phyloP scores from a whole-genome alignment of 1,140 invertebrate genomes.

The Zelostemma sp. region DNA sequence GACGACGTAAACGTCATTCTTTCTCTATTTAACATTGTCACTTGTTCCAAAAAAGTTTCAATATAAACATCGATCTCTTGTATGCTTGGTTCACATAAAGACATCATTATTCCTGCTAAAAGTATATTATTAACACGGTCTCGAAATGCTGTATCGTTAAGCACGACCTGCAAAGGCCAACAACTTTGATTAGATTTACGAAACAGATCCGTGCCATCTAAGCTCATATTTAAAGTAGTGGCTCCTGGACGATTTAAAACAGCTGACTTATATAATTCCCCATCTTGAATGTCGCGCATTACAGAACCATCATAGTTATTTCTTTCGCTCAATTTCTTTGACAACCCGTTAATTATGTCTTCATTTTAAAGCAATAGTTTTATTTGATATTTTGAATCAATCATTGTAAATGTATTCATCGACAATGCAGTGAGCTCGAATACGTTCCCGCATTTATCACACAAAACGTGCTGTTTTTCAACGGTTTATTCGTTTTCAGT shows the following conservation, averaged over 20 bases:
- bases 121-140: constrained; percentile 2
- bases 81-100: constrained; percentile 5
- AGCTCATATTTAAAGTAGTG: neutral
- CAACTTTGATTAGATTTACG: constrained; percentile 14
- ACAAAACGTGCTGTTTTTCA: no score
- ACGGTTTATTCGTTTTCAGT: neutral
- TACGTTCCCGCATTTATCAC: no score
- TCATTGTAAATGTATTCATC: no score
- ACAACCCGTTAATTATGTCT: neutral
- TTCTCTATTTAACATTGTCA: neutral
- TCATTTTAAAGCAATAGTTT: neutral
- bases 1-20: neutral
- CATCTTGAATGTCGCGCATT: constrained; percentile 5
- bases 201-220: constrained; percentile 12
- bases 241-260: neutral
- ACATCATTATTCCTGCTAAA: constrained; percentile 14
- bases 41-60: neutral
- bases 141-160: constrained; percentile 8
- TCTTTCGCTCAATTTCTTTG: neutral
- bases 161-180: constrained; percentile 17
- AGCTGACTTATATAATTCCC: neutral
- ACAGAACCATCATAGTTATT: neutral
- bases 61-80: neutral
- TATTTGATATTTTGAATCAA: neutral
- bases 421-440: no score